Evolutionary conservation across 2,888 invertebrate species (phyloP).

Genomic region (Crossocerus cetratus): DNA sequence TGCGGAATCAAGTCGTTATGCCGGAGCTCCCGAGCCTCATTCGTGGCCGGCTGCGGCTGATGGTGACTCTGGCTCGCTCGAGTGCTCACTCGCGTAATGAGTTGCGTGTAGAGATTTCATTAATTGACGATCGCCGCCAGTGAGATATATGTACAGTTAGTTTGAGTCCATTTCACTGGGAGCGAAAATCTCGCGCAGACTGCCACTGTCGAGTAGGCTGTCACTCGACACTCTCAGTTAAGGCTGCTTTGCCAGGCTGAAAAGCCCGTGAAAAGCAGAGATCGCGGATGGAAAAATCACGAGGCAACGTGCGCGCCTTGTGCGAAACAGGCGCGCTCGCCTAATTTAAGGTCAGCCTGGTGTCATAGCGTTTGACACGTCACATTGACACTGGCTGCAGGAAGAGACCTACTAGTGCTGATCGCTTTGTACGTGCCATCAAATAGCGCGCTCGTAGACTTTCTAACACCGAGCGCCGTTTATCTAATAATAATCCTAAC

Average conservation of each 20-base stretch:
- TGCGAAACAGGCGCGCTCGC: slow-evolving; percentile 24
- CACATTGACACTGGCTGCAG: slow-evolving; percentile 66
- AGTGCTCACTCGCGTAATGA: background rate
- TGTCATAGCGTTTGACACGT: slow-evolving; percentile 55
- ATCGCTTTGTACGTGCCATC: slow-evolving; percentile 55
- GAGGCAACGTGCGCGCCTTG: background rate
- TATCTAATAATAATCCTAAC: slow-evolving; percentile 54
- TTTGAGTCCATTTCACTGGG: background rate
- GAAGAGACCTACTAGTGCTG: slow-evolving; percentile 61
- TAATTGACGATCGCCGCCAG: background rate
- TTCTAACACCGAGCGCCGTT: slow-evolving; percentile 54
- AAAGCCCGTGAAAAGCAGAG: slow-evolving; percentile 6
- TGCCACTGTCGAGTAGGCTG: too few relatives aligned
- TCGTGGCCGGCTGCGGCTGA: background rate
- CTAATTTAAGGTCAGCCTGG: slow-evolving; percentile 66
- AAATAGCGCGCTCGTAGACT: slow-evolving; percentile 50
- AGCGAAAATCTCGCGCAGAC: too few relatives aligned
- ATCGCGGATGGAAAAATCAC: background rate
- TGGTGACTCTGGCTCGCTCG: background rate
- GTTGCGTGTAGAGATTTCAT: background rate
- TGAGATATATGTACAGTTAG: background rate
- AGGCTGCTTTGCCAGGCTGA: too few relatives aligned
- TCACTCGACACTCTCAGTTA: too few relatives aligned
- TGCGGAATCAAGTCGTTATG: background rate
- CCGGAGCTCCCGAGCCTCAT: too few relatives aligned